These are phyloP conservation scores for Formica selysi DNA, from an alignment of 1,140 invertebrate genomes.

Conservation along the genomic window DNA sequence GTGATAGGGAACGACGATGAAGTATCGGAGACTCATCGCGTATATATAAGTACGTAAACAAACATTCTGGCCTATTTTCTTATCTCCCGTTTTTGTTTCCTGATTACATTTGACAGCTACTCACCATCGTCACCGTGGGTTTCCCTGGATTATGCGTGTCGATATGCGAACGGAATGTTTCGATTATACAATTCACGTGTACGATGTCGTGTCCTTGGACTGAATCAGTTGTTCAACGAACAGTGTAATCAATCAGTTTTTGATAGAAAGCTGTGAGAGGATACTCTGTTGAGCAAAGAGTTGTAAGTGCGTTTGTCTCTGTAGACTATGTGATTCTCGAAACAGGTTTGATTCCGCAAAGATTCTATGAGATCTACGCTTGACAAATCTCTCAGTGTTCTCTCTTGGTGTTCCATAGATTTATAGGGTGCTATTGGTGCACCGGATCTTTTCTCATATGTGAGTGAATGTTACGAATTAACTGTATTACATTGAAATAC, in stretches of 20 bases:
- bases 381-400: not conserved
- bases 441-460: not conserved
- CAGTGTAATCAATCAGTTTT: not conserved
- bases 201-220: not conserved
- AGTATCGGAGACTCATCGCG: not conserved
- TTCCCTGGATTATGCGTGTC: constrained; percentile 43
- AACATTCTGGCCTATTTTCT: constrained; percentile 64
- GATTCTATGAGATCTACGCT: not conserved
- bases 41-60: constrained; percentile 66
- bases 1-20: not conserved
- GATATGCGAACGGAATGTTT: not conserved
- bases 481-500: not conserved
- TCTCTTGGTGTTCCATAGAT: not conserved
- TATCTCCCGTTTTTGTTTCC: not conserved
- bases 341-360: not conserved
- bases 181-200: constrained; percentile 18
- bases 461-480: too few relatives aligned
- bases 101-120: constrained; percentile 70
- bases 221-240: constrained; percentile 43
- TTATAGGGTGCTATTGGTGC: not conserved
- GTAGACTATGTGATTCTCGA: not conserved
- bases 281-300: not conserved
- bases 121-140: constrained; percentile 52
- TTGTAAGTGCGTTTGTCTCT: not conserved
- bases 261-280: not conserved